Percentiles rank a stretch among this genome's conserved stretches.
phyloP scores from a whole-genome alignment of 2,888 invertebrate genomes.

The Synergus laeviventris region DNA sequence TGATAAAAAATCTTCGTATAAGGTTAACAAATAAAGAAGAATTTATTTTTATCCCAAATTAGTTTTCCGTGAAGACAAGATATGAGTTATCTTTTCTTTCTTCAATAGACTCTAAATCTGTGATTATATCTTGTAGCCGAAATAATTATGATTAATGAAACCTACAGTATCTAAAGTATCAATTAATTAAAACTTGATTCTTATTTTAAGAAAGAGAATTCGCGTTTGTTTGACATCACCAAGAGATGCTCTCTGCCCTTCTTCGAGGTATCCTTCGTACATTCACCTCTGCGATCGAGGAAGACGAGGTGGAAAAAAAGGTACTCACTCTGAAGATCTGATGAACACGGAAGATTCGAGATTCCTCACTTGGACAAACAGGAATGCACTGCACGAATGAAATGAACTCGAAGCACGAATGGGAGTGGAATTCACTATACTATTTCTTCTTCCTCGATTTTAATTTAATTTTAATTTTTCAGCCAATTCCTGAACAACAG shows the following conservation, averaged over 20 bases:
- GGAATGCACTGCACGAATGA: conserved; percentile 9
- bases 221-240: not conserved
- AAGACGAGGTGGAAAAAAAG: conserved; percentile 7
- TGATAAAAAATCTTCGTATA: too few species aligned
- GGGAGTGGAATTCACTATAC: not conserved
- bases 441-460: not conserved
- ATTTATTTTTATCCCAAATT: not conserved
- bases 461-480: too few species aligned
- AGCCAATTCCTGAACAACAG: not conserved
- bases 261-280: conserved; percentile 4
- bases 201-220: not conserved
- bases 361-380: conserved; percentile 6
- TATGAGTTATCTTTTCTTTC: not conserved
- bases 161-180: too few species aligned
- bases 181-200: too few species aligned
- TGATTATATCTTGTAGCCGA: too few species aligned
- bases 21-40: not conserved
- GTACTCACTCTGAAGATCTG: conserved; percentile 37
- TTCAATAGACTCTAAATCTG: not conserved
- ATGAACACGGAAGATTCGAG: not conserved
- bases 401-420: not conserved
- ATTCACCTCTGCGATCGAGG: conserved; percentile 25
- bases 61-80: not conserved
- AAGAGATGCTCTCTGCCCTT: conserved; percentile 14
- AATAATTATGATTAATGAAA: too few species aligned